These are phyloP conservation scores for Craterocephalus amniculus DNA, from an alignment of 2,797 vertebrate species.

Conservation along the genomic window DNA sequence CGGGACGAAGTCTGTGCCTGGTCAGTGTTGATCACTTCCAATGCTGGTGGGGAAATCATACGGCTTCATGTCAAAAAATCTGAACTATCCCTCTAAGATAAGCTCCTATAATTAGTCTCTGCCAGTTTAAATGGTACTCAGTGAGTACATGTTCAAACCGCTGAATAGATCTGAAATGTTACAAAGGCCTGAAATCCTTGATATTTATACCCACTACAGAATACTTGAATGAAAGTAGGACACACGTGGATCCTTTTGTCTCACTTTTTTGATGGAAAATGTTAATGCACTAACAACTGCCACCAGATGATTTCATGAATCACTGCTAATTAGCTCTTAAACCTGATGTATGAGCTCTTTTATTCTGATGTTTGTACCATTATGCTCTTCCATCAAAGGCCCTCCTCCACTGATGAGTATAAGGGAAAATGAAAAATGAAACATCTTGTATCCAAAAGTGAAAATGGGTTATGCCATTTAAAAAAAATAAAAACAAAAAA, in stretches of 20 bases:
- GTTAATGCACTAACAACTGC: background rate
- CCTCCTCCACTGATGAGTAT: background rate
- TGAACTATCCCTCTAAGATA: no score
- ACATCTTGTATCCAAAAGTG: background rate
- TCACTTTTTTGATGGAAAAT: background rate
- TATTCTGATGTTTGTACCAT: conserved; percentile 12
- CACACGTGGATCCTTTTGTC: conserved; percentile 1
- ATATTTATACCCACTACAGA: background rate
- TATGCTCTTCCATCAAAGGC: background rate
- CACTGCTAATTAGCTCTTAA: conserved; percentile 12
- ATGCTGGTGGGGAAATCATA: no score
- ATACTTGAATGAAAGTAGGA: background rate
- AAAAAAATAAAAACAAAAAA: background rate
- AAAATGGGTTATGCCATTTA: background rate
- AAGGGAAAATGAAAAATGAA: background rate
- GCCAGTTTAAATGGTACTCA: background rate
- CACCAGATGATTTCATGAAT: conserved; percentile 1
- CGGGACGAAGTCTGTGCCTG: no score
- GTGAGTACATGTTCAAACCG: background rate
- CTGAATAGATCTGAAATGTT: background rate
- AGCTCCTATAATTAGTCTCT: background rate
- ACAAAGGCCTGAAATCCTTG: background rate
- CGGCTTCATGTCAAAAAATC: no score
- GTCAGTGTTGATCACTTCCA: no score
- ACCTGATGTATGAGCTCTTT: conserved; percentile 1